Percentiles rank a stretch among this genome's conserved stretches.
phyloP scores from a whole-genome alignment of 1,140 invertebrate species.

The Orius insidiosus region DNA sequence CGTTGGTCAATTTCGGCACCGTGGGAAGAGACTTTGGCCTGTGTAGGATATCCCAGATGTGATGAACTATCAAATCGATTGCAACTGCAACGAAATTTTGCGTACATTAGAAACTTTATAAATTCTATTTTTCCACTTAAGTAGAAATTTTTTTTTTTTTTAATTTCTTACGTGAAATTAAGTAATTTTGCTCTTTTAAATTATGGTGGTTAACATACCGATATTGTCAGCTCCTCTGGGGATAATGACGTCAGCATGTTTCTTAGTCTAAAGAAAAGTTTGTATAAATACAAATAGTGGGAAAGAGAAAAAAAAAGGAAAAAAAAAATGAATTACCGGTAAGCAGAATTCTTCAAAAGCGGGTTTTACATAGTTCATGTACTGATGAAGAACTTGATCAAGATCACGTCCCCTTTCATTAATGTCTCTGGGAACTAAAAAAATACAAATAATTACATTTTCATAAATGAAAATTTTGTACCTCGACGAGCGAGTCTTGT shows the following conservation, averaged over 20 bases:
- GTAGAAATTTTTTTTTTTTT: too few relatives aligned
- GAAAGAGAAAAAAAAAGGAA: constrained; percentile 7
- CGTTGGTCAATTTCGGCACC: too few relatives aligned
- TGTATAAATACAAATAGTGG: constrained; percentile 23
- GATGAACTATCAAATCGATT: constrained; percentile 96
- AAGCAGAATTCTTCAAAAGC: constrained; percentile 99
- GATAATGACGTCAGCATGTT: constrained; percentile 98
- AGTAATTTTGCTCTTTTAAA: too few relatives aligned
- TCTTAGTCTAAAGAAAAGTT: constrained; percentile 99
- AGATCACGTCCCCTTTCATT: constrained; percentile 80
- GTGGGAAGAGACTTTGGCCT: too few relatives aligned
- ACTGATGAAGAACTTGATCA: constrained; percentile 89
- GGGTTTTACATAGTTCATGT: constrained; percentile 94
- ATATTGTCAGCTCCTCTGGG: constrained; percentile 91
- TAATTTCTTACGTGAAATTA: too few relatives aligned
- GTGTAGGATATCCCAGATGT: constrained; percentile 88
- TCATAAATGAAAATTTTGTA: constrained; percentile 28
- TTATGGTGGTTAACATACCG: constrained; percentile 59
- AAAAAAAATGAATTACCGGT: too few relatives aligned
- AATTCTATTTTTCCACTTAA: too few relatives aligned
- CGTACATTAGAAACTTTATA: too few relatives aligned
- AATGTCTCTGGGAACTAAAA: constrained; percentile 81
- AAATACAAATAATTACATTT: too few relatives aligned
- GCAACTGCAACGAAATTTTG: constrained; percentile 89
- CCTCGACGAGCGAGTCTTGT: constrained; percentile 87